Base-by-base conservation (phyloP, 2,797 vertebrate genomes). In the Eulemur albifrons region DNA sequence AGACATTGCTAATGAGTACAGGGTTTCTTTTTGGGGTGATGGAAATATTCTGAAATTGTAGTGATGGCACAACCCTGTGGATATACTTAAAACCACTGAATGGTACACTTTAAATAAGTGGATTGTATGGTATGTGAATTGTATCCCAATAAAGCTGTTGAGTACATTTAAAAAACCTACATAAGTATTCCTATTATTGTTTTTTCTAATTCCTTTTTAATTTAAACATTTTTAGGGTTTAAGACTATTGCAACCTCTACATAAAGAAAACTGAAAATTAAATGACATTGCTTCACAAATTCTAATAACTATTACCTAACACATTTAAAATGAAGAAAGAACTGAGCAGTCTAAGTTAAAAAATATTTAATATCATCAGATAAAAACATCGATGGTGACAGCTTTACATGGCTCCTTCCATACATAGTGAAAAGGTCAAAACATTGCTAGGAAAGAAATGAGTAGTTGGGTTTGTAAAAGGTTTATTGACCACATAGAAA, bases 341-440 rank as follows among this genome's bases (percentile, higher is more conserved):
- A 67, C 1, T 89, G 11, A n/a, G 73, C 45, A 57, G 35, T 27
- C 59, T 92, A 96, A 95, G 92, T 95, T 92, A 86, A 97, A 97
- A 96, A 97, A 98, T 97, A 97, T 97, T 98, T 97, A 95, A 96
- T 97, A 96, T 89, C 90, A 72, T 94, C 94, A 90, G 94, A 93
- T 97, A 94, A 85, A 97, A 97, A 97, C 75, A 96, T n/a, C 69
- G 61, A 95, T 91, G 83, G 86, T 86, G 85, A 96, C 54, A 95
- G 77, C 35, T 97, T 97, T 90, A 92, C 70, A 65, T 45, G 69
- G 54, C 87, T 97, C 86, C 97, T 82, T 97, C 81, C 73, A 90
- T 52, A 96, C 75, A 91, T 50, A 93, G 70, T 73, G 94, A 79
- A 95, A 97, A 92, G 61, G 83, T 61, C 27, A 94, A 93, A 97